Conservation (phyloP, 30 jellyfish, hydroid and myxozoan species). For the Catostylus mosaicus region DNA sequence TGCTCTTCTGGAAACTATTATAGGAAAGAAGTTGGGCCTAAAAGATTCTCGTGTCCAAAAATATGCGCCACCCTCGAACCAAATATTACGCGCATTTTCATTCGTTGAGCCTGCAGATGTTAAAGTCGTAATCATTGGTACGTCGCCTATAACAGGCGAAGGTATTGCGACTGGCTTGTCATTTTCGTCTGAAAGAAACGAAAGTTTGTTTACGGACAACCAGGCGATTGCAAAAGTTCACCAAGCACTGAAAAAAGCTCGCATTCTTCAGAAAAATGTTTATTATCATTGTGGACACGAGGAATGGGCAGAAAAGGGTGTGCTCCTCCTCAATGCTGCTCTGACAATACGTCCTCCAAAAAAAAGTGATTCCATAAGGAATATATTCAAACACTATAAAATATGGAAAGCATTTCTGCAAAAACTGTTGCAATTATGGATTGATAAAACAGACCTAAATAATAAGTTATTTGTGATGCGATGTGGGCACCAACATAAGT, state of each 20-base stretch:
- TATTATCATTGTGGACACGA: background rate
- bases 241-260: background rate
- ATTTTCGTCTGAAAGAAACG: background rate
- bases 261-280: background rate
- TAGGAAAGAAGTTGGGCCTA: no score
- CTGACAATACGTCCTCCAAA: background rate
- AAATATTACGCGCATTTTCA: conserved; percentile 6
- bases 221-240: conserved; percentile 8
- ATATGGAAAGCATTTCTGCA: background rate
- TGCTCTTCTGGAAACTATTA: no score
- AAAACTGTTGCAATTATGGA: background rate
- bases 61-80: background rate
- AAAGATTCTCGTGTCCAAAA: no score
- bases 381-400: background rate
- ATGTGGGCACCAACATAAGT: background rate
- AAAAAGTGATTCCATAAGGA: background rate
- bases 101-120: background rate
- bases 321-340: background rate
- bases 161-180: conserved; percentile 20
- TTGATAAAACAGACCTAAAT: background rate
- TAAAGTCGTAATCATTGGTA: conserved; percentile 15
- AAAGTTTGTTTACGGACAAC: background rate
- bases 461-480: background rate
- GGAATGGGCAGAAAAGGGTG: conserved; percentile 14
- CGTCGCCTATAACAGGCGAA: background rate